These are phyloP conservation scores for Paradisaea rubra DNA, from an alignment of 2,113 vertebrate genomes.

Conservation along the genomic window DNA sequence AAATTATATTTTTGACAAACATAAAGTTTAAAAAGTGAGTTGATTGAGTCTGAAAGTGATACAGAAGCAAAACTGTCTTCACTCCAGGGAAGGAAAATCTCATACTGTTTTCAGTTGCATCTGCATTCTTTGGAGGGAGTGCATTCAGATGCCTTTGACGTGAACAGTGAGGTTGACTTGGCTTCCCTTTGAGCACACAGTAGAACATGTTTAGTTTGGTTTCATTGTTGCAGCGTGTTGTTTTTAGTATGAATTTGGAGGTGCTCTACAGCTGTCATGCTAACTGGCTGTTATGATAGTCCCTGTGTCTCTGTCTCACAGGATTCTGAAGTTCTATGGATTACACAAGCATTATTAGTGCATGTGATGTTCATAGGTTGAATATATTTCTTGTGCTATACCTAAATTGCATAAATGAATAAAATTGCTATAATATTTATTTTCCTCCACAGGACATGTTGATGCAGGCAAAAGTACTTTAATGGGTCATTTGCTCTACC, in stretches of 20 bases:
- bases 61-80: neutral
- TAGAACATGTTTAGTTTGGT: neutral
- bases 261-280: neutral
- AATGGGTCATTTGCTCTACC: slow-evolving; percentile 96
- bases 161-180: neutral
- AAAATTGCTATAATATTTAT: neutral
- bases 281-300: neutral
- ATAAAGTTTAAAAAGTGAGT: neutral
- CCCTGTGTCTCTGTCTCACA: neutral
- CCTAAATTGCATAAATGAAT: neutral
- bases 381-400: neutral
- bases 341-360: neutral
- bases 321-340: neutral
- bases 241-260: neutral
- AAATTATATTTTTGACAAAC: neutral
- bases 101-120: neutral
- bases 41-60: neutral
- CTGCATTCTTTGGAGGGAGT: neutral
- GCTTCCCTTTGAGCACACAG: neutral
- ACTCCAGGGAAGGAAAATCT: neutral
- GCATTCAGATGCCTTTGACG: neutral
- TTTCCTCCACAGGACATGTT: slow-evolving; percentile 84
- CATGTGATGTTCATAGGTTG: neutral
- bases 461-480: slow-evolving; percentile 98
- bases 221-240: neutral